Conservation (phyloP, 2,888 invertebrate species). For the Imbricaverruca yamaguchii region DNA sequence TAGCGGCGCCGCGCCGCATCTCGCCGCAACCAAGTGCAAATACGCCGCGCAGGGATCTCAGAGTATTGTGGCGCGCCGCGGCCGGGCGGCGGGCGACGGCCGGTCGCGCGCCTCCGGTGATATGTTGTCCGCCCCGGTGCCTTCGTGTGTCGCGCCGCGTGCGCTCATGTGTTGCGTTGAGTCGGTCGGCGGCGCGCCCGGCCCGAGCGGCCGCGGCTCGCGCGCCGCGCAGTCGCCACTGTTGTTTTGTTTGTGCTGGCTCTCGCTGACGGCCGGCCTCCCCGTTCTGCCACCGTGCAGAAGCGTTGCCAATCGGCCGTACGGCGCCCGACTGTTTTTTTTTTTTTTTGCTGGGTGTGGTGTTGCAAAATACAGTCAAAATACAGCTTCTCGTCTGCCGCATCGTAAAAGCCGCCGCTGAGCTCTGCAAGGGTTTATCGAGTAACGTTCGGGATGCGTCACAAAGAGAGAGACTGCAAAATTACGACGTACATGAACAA, state of each 20-base stretch:
- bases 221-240: background rate
- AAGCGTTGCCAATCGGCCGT: background rate
- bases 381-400: too few relatives aligned
- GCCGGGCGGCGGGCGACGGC: background rate
- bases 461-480: too few relatives aligned
- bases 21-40: slow-evolving; percentile 11
- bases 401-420: too few relatives aligned
- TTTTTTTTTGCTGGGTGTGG: background rate
- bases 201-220: background rate
- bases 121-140: too few relatives aligned
- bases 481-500: too few relatives aligned
- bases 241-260: background rate
- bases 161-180: too few relatives aligned
- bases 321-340: background rate
- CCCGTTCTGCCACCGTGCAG: background rate
- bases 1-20: background rate
- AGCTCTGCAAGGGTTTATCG: too few relatives aligned
- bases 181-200: too few relatives aligned
- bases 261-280: background rate
- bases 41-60: slow-evolving; percentile 17
- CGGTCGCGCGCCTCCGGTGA: background rate
- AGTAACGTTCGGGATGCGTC: too few relatives aligned
- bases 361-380: background rate
- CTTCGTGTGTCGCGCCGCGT: too few relatives aligned
- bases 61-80: background rate